Evolutionary conservation across 2,113 vertebrate genomes (phyloP).

Genomic region (Rana temporaria): DNA sequence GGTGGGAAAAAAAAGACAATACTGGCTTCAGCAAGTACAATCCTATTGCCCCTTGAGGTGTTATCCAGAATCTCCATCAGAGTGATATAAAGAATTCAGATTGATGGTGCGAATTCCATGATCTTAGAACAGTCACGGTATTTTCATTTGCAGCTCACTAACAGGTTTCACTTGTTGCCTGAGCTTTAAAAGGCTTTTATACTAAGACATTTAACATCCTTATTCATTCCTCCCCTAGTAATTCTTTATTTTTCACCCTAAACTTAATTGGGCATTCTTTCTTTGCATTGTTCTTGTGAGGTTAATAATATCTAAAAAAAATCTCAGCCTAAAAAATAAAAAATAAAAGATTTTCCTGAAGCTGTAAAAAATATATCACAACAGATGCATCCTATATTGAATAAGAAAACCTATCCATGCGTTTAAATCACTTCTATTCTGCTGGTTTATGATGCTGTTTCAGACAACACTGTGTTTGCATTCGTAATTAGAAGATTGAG

Average conservation of each 20-base stretch:
- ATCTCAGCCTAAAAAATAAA: neutral
- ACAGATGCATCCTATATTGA: slow-evolving; percentile 83
- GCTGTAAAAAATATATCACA: slow-evolving; percentile 73
- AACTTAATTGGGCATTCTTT: neutral
- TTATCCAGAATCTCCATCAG: too few species aligned
- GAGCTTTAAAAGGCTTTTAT: neutral
- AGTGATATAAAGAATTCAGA: too few species aligned
- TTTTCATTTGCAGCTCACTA: too few species aligned
- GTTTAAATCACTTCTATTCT: slow-evolving; percentile 80
- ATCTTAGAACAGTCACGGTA: too few species aligned
- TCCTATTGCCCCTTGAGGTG: too few species aligned
- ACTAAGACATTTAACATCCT: neutral
- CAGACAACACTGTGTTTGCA: slow-evolving; percentile 66
- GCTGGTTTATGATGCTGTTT: slow-evolving; percentile 65
- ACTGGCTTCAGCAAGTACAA: too few species aligned
- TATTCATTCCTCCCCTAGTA: neutral
- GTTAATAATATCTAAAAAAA: slow-evolving; percentile 24
- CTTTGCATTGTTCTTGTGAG: slow-evolving; percentile 2
- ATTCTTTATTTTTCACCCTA: neutral
- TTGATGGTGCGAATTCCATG: too few species aligned
- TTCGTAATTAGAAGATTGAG: slow-evolving; percentile 87
- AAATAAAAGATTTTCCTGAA: slow-evolving; percentile 61
- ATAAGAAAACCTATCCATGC: slow-evolving; percentile 82
- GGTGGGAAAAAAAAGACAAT: too few species aligned
- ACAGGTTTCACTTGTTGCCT: too few species aligned